Evolutionary conservation across 2,797 vertebrate species (phyloP), one percentile per base, ranked within the genome.

Genomic region (Manis pentadactyla): DNA sequence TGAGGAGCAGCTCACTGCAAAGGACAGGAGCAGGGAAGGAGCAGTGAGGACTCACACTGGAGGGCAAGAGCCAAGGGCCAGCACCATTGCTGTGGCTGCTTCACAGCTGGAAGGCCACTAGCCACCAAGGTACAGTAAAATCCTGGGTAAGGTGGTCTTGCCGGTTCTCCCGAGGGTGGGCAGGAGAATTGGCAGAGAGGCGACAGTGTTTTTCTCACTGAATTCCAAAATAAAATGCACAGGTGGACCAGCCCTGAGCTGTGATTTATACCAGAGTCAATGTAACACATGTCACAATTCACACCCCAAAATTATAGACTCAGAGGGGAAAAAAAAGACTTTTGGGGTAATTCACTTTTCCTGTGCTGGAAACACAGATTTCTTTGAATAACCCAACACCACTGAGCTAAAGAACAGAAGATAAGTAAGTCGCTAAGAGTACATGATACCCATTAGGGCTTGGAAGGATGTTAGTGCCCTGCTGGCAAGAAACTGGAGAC

Each of bases 71-170:
- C 37, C 14, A 2, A 21, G 51, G 34, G 42, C 14, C 19, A 4
- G 46, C 3, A 11, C 19, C 12, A 0, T 1, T 1, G 46, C 74
- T 39, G 34, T 5, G 31, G 53, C 1, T 5, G 23, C 14, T 27
- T 21, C 3, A 7, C 7, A 15, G 64, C 27, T n/a, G 19, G 23
- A 11, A 15, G 31, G 34, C 5, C 9, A 10, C 27, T 0, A 27
- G 64, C n/a, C 46, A 25, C 21, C 25, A 29, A 19, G 18, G 1
- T 10, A n/a, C 0, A 14, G 31, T 7, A 37, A 19, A 2, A 14
- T 5, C 37, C 75, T 31, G 2, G 53, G 49, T 59, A 37, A 49
- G 15, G 21, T 0, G 29, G 39, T 57, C 53, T 53, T 2, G 2
- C 4, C 29, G 23, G 69, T 49, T 29, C 31, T 59, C n/a, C 21